Evolutionary conservation across 53 echinoderm and acorn worm genomes (phyloP).

Genomic region (Mesocentrotus franciscanus): DNA sequence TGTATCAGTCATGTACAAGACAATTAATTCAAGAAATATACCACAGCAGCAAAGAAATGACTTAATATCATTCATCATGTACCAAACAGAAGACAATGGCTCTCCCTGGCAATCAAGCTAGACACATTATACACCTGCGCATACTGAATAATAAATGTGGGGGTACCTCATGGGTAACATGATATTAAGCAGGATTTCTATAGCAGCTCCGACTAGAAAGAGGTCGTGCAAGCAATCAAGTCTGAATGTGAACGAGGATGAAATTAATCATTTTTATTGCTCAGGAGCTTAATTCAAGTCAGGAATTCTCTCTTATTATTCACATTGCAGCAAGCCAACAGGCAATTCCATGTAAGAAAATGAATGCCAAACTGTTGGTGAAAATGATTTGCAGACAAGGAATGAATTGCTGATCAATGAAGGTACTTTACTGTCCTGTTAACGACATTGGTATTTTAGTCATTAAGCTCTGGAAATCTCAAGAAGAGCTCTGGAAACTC

Average conservation of each 20-base stretch:
- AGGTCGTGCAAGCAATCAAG: not conserved
- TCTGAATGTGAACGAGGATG: not conserved
- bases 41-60: not conserved
- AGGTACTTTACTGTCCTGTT: no score
- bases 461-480: no score
- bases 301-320: not conserved
- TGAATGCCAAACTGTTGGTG: not conserved
- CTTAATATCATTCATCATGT: not conserved
- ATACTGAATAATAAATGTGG: constrained; percentile 39
- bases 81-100: not conserved
- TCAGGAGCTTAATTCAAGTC: not conserved
- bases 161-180: not conserved
- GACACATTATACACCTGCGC: constrained; percentile 43
- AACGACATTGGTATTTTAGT: no score
- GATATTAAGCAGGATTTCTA: not conserved
- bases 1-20: not conserved
- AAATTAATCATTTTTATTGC: constrained; percentile 10
- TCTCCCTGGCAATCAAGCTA: not conserved
- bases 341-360: not conserved
- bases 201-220: not conserved
- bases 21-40: not conserved
- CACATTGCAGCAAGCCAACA: not conserved
- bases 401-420: no score
- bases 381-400: not conserved
- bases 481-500: no score